Conservation (phyloP, 2,888 invertebrate genomes). For the Mantis religiosa region DNA sequence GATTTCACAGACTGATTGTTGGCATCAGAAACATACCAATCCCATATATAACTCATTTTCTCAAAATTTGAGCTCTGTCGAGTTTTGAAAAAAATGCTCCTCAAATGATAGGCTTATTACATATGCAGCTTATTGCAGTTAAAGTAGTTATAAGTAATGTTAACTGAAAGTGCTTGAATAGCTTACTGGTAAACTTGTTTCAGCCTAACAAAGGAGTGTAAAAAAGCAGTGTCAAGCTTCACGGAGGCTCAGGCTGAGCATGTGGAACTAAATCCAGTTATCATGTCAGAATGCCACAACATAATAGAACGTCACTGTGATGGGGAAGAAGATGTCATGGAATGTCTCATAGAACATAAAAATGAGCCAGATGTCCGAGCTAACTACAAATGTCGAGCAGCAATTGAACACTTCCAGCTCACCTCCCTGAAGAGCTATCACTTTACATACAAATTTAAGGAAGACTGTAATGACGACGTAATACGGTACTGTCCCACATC, state of each 20-base stretch:
- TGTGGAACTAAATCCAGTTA: slow-evolving; percentile 82
- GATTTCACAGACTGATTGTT: too few relatives aligned
- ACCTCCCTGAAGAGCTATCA: slow-evolving; percentile 89
- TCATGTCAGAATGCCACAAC: slow-evolving; percentile 75
- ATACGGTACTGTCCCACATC: slow-evolving; percentile 50
- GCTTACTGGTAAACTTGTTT: neutral
- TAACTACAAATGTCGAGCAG: slow-evolving; percentile 80
- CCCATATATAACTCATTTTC: too few relatives aligned
- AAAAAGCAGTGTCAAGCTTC: slow-evolving; percentile 71
- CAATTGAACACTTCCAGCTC: slow-evolving; percentile 95
- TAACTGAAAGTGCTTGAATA: neutral
- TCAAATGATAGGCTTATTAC: too few relatives aligned
- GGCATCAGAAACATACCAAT: too few relatives aligned
- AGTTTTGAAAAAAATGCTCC: too few relatives aligned
- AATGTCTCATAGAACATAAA: slow-evolving; percentile 89
- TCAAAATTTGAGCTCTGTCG: too few relatives aligned
- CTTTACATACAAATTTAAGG: slow-evolving; percentile 91
- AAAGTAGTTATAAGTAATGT: too few relatives aligned
- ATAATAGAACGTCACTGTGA: slow-evolving; percentile 75
- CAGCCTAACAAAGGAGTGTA: slow-evolving; percentile 62
- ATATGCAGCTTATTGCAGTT: too few relatives aligned
- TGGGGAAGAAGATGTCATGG: slow-evolving; percentile 77
- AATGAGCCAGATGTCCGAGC: slow-evolving; percentile 76
- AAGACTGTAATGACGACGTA: slow-evolving; percentile 84
- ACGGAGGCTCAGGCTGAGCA: slow-evolving; percentile 88